phyloP scores from a whole-genome alignment of 2,888 invertebrate species.

The Polydrusus cervinus region DNA sequence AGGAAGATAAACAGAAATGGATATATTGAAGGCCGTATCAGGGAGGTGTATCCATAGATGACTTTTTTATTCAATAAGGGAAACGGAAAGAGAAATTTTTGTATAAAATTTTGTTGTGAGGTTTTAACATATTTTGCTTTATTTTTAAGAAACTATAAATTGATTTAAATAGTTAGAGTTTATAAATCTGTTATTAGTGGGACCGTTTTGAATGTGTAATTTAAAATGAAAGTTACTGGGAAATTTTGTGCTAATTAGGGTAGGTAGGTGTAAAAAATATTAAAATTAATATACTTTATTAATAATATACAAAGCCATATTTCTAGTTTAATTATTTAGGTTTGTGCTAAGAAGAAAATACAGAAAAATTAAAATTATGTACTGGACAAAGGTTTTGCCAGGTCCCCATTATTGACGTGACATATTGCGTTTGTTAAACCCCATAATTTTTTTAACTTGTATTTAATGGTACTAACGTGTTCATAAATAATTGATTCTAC shows the following conservation, averaged over 20 bases:
- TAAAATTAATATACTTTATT: background rate
- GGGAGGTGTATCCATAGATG: conserved; percentile 32
- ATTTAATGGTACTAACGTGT: background rate
- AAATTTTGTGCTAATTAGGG: conserved; percentile 22
- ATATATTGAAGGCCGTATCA: conserved; percentile 3
- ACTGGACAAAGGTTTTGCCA: background rate
- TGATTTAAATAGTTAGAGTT: background rate
- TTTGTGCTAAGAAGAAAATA: background rate
- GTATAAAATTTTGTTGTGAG: conserved; percentile 30
- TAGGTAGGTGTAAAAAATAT: conserved; percentile 9
- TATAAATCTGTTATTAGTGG: background rate
- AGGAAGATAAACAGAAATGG: background rate
- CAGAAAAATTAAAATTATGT: background rate
- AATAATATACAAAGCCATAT: background rate
- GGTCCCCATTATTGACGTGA: conserved; percentile 19
- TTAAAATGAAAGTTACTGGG: conserved; percentile 25
- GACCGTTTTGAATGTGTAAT: background rate
- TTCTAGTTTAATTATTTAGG: no score
- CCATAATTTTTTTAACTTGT: background rate
- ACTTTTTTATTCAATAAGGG: conserved; percentile 33
- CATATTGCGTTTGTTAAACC: conserved; percentile 20
- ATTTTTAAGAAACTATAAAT: conserved; percentile 16
- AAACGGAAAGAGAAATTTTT: conserved; percentile 29
- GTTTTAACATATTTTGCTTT: conserved; percentile 26
- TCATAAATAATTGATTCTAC: background rate